These are phyloP conservation scores for Leuciscus waleckii DNA, from an alignment of 2,797 vertebrate genomes.

Conservation along the genomic window DNA sequence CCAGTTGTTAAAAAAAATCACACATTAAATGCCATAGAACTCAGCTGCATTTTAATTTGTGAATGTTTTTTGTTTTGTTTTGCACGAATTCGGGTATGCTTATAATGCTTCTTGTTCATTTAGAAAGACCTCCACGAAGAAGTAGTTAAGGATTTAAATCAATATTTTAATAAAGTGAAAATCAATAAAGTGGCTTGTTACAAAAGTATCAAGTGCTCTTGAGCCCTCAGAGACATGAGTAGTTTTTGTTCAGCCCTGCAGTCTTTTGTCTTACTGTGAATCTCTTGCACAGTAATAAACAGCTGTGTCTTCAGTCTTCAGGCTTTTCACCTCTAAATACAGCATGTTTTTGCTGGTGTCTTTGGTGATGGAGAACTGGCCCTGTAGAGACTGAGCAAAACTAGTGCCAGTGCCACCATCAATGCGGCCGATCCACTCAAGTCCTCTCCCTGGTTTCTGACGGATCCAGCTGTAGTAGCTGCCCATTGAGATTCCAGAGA, in stretches of 20 bases:
- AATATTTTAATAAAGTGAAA: too few relatives aligned
- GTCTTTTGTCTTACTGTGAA: constrained; percentile 45
- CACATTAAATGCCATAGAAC: not conserved
- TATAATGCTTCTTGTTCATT: too few relatives aligned
- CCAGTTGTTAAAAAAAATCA: too few relatives aligned
- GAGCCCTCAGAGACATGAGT: too few relatives aligned
- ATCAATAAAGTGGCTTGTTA: too few relatives aligned
- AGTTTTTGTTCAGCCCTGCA: constrained; percentile 41
- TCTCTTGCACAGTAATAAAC: constrained; percentile 61
- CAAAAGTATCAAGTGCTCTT: too few relatives aligned
- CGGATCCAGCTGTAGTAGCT: not conserved
- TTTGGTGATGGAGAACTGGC: not conserved
- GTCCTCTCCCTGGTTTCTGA: constrained; percentile 41
- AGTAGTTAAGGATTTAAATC: too few relatives aligned
- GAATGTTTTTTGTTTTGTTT: too few relatives aligned
- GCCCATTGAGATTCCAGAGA: constrained; percentile 20
- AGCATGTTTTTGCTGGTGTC: not conserved
- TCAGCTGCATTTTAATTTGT: too few relatives aligned
- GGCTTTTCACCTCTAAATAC: not conserved
- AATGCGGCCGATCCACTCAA: constrained; percentile 6
- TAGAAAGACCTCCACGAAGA: too few relatives aligned
- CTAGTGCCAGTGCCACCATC: too few relatives aligned
- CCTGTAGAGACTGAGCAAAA: constrained; percentile 4
- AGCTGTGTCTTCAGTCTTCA: not conserved
- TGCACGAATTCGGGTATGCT: too few relatives aligned